Evolutionary conservation across 2,888 invertebrate genomes (phyloP), one percentile per base, ranked within the genome.

Genomic region (Tolmerus cingulatus): DNA sequence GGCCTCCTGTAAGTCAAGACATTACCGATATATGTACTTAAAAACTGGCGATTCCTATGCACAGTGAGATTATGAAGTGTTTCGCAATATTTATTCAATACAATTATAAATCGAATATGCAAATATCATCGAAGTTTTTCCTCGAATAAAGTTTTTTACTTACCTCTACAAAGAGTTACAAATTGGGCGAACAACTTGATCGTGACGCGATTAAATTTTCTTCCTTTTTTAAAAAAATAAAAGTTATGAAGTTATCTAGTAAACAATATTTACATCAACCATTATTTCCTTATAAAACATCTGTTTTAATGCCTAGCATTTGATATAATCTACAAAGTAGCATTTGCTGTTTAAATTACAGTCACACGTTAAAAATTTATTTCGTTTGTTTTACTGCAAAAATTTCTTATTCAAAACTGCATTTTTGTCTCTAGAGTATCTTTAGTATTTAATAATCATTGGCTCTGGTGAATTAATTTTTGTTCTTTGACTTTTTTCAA

Each of bases 181-280:
- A 66, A 40, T 23, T 23, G 66, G 27, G 66, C 66, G 66, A 23
- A 27, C 27, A 66, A 66, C 12, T 19, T 66, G 66, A 66, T 66
- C 66, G 66, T 27, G 23, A 27, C 66, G 66, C 66, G 66, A 27
- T 66, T 23, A n/a, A 66, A 23, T 66, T 27, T 14, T 46, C 14
- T 46, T 46, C 43, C 23, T 66, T 66, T 23, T 66, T 66, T 66
- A 66, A 66, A 66, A 66, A 66, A 66, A 66, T 66, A 66, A 66
- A 66, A 66, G 66, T 66, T 66, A 27, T 37, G 76, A 76, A 76
- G 34, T 76, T 76, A 76, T 40, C 76, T 76, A 76, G 16, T 74
- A 84, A 84, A 74, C 84, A 74, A 85, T 85, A 85, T 85, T 74
- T 85, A 85, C 85, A 85, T 34, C 74, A 85, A 84, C 19, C 74